phyloP scores from a whole-genome alignment of 2,113 vertebrate species.

The Struthidea cinerea region DNA sequence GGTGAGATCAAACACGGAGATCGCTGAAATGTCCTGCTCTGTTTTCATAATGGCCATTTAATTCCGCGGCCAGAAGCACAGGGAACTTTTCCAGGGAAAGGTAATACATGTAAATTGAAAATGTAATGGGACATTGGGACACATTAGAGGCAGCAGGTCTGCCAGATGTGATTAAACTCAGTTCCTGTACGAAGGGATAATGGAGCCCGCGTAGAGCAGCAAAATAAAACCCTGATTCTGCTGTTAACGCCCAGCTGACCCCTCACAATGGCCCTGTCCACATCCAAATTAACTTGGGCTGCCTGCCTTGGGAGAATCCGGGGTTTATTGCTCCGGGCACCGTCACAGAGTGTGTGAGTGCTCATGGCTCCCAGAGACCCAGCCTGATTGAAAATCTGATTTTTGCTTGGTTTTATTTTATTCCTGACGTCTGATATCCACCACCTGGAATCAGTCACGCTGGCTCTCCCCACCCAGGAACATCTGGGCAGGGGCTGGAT shows the following conservation, averaged over 20 bases:
- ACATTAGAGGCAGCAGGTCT: constrained; percentile 27
- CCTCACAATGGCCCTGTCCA: background rate
- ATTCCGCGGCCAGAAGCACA: constrained; percentile 10
- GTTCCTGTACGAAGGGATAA: background rate
- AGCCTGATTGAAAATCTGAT: background rate
- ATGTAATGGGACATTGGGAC: constrained; percentile 45
- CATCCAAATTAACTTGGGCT: background rate
- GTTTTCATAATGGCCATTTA: constrained; percentile 52
- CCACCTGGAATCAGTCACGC: background rate
- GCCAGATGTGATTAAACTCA: constrained; percentile 50
- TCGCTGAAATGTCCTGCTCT: constrained; percentile 7
- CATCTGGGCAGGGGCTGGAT: background rate
- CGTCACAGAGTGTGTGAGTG: fast-evolving
- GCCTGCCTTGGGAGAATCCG: background rate
- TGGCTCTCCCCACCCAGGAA: background rate
- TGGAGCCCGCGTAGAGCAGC: background rate
- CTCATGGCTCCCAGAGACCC: background rate
- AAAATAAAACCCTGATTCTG: background rate
- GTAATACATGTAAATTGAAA: constrained; percentile 61
- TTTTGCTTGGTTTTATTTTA: background rate
- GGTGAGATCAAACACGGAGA: constrained; percentile 16
- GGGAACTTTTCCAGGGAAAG: constrained; percentile 28
- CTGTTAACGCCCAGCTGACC: background rate
- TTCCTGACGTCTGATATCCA: background rate
- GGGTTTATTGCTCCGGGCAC: background rate